Conservation (phyloP, 2,797 vertebrate genomes). For the Todus mexicanus region DNA sequence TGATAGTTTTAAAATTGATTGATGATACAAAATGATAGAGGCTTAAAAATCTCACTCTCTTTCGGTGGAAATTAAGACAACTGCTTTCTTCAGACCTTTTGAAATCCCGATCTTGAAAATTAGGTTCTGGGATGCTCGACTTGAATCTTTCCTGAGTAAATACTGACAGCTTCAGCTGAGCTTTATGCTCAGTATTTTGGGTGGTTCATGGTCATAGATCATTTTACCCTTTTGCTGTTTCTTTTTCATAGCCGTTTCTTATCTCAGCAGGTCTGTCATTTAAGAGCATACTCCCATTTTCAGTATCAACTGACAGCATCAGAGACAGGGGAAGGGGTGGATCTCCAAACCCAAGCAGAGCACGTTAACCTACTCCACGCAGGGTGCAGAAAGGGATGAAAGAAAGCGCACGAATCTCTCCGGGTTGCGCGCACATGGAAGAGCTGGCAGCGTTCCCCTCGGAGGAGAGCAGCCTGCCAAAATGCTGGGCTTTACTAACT, state of each 20-base stretch:
- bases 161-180: background rate
- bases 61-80: background rate
- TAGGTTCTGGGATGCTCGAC: background rate
- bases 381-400: background rate
- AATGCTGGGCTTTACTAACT: background rate
- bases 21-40: background rate
- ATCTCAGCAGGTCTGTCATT: background rate
- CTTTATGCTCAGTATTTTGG: background rate
- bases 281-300: background rate
- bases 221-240: background rate
- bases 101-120: background rate
- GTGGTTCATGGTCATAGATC: background rate
- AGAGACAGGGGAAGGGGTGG: background rate
- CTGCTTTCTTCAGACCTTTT: background rate
- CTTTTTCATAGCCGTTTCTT: background rate
- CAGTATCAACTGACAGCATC: background rate
- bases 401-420: background rate
- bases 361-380: background rate
- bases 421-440: background rate
- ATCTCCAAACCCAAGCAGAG: background rate
- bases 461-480: background rate
- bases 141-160: background rate
- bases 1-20: background rate
- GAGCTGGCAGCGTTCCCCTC: background rate
- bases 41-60: rapidly evolving